Conservation (phyloP, 2,888 invertebrate genomes). For the Nemoura dubitans region DNA sequence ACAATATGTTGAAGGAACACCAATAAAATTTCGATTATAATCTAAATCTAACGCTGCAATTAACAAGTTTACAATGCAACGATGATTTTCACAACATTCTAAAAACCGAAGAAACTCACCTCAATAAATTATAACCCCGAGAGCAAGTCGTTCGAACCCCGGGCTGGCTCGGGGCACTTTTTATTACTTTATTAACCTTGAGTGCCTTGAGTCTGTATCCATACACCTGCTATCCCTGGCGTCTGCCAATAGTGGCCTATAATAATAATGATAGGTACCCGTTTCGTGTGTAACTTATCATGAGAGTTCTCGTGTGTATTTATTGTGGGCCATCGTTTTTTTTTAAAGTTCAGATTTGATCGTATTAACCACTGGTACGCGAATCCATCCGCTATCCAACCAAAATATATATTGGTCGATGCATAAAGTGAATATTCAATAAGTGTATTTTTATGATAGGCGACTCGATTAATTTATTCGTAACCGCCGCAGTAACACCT, state of each 20-base stretch:
- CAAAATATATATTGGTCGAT: not conserved
- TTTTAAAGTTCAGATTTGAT: not conserved
- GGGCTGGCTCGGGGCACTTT: not conserved
- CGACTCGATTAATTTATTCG: not conserved
- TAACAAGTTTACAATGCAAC: conserved; percentile 2
- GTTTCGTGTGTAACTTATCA: too few relatives aligned
- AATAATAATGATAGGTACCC: not conserved
- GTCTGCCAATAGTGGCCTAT: not conserved
- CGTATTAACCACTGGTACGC: not conserved
- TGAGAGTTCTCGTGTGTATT: not conserved
- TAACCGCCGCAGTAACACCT: not conserved
- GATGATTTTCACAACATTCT: not conserved
- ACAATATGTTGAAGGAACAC: conserved; percentile 12
- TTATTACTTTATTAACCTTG: not conserved
- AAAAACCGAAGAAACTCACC: not conserved
- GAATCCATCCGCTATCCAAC: not conserved
- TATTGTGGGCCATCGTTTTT: not conserved
- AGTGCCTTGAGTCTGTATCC: not conserved
- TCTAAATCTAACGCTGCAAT: conserved; percentile 5
- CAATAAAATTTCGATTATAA: not conserved
- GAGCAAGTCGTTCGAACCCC: not conserved
- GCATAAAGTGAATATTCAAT: not conserved
- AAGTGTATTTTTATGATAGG: not conserved
- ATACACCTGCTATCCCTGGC: not conserved
- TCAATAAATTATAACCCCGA: not conserved